phyloP scores from a whole-genome alignment of 23 tunicate species.

The Styela plicata region DNA sequence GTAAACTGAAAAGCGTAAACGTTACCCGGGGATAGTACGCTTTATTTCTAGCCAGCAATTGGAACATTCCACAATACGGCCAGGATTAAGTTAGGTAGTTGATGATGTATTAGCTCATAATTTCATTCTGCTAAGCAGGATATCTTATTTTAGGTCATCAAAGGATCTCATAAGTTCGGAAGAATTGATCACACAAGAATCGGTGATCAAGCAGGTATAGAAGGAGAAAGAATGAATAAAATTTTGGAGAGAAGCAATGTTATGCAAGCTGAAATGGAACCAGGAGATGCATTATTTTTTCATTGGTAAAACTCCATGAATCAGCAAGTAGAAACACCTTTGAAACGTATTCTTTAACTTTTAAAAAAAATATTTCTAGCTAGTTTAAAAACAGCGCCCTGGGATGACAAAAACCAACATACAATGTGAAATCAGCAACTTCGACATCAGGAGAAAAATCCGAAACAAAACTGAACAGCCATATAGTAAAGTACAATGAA shows the following conservation, averaged over 20 bases:
- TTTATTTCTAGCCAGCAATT: too few species aligned
- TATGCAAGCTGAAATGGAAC: conserved; percentile 23
- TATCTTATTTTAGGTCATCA: conserved; percentile 22
- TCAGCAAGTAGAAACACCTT: too few species aligned
- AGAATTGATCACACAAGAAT: conserved; percentile 37
- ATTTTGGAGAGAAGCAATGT: neutral
- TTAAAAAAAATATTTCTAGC: neutral
- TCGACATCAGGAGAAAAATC: too few species aligned
- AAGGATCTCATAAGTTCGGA: conserved; percentile 47
- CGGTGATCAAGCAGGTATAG: conserved; percentile 42
- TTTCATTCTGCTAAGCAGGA: neutral
- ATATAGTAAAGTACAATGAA: too few species aligned
- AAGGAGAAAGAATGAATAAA: conserved; percentile 28
- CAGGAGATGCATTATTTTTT: conserved; percentile 55
- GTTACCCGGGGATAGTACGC: too few species aligned
- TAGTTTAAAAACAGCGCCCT: too few species aligned
- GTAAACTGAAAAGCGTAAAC: too few species aligned
- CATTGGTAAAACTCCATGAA: conserved; percentile 42
- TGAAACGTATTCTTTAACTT: too few species aligned
- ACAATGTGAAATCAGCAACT: too few species aligned
- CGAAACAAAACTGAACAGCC: too few species aligned
- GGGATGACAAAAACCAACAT: too few species aligned
- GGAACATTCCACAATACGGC: neutral
- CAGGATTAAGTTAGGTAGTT: neutral
- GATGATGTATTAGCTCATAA: neutral